Evolutionary conservation across 1,140 invertebrate genomes (phyloP).

Genomic region (Ceratosolen solmsi): DNA sequence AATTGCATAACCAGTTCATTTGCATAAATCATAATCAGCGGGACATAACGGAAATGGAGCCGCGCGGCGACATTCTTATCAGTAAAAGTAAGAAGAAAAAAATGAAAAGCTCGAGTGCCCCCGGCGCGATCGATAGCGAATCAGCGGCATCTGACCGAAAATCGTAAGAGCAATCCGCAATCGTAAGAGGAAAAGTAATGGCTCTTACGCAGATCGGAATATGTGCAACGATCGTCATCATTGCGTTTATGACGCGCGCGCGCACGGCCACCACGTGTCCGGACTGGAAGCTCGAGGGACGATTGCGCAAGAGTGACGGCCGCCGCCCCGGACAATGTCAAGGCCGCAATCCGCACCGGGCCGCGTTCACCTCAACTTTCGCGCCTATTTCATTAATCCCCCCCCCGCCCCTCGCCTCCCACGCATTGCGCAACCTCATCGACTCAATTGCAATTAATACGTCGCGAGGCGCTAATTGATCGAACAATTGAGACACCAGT

Average conservation of each 20-base stretch:
- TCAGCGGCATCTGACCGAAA: too few species aligned
- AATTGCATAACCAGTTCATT: background rate
- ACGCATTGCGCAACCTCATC: background rate
- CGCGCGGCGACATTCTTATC: too few species aligned
- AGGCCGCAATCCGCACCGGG: conserved; percentile 24
- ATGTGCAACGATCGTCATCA: conserved; percentile 17
- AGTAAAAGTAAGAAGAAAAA: background rate
- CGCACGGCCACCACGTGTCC: background rate
- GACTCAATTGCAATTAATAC: background rate
- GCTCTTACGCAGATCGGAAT: background rate
- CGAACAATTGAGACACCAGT: background rate
- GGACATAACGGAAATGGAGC: background rate
- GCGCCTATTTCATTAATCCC: background rate
- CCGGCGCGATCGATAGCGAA: background rate
- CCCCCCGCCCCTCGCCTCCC: too few species aligned
- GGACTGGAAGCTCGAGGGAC: background rate
- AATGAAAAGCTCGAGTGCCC: background rate
- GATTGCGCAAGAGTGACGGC: conserved; percentile 27
- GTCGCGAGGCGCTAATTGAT: too few species aligned
- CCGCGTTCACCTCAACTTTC: conserved; percentile 17
- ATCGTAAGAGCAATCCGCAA: background rate
- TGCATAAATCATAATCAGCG: background rate
- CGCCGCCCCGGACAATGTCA: conserved; percentile 33
- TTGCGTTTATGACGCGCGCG: background rate
- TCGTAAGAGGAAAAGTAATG: too few species aligned